Percentiles rank a stretch among this genome's conserved stretches.
Conservation (phyloP, 2,797 vertebrate genomes). For the Hippopotamyrus pictus region DNA sequence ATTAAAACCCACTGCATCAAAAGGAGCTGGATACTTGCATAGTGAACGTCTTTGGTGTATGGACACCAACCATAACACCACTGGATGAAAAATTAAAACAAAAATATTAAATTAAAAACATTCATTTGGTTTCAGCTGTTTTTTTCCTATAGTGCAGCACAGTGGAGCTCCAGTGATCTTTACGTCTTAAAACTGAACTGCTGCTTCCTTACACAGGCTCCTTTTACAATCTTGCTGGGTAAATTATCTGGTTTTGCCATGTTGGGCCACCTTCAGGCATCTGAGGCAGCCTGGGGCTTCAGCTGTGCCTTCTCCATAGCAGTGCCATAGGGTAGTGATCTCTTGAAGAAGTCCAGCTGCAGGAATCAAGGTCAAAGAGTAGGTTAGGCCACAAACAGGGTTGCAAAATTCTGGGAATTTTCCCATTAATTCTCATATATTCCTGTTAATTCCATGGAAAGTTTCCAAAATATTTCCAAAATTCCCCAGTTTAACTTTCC, state of each 20-base stretch:
- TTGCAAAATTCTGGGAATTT: not conserved
- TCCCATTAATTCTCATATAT: not conserved
- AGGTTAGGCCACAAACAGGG: not conserved
- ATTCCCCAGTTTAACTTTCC: not conserved
- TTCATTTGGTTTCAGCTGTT: constrained; percentile 68
- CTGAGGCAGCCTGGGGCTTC: constrained; percentile 85
- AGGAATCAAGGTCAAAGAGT: constrained; percentile 16
- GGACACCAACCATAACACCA: constrained; percentile 41
- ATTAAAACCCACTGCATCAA: not conserved
- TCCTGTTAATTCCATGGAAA: not conserved
- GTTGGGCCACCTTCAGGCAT: constrained; percentile 61
- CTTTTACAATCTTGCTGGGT: constrained; percentile 55
- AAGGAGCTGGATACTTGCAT: constrained; percentile 15
- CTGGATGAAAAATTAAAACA: constrained; percentile 42
- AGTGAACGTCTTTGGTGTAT: constrained; percentile 29
- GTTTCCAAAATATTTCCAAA: not conserved
- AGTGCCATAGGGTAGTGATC: constrained; percentile 78
- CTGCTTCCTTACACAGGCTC: constrained; percentile 31
- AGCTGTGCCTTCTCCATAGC: constrained; percentile 93
- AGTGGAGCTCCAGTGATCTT: constrained; percentile 49
- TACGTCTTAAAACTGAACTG: constrained; percentile 40
- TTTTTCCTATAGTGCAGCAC: constrained; percentile 37
- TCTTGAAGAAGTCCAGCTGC: constrained; percentile 88
- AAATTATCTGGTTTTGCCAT: constrained; percentile 17
- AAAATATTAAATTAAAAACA: constrained; percentile 49